Percentiles rank a stretch among this genome's conserved stretches.
These are phyloP conservation scores for Nomada fabriciana DNA, from an alignment of 2,888 invertebrate genomes.

Conservation along the genomic window DNA sequence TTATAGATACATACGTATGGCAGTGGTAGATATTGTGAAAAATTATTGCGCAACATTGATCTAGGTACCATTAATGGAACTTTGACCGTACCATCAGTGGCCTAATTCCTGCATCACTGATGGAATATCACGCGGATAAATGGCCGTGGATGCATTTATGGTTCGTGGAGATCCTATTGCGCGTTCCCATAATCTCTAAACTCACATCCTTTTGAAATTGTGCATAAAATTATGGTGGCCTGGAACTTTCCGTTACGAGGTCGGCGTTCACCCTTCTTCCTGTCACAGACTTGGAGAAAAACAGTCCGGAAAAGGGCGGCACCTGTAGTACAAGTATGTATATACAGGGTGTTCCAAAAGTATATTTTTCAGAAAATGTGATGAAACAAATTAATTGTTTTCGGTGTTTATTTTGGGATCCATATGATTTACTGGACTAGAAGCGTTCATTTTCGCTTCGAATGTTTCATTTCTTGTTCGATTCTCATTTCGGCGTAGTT, in stretches of 20 bases:
- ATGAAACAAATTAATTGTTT: no score
- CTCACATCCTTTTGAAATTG: conserved; percentile 55
- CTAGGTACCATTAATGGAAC: conserved; percentile 3
- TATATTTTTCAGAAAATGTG: no score
- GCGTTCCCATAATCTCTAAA: conserved; percentile 32
- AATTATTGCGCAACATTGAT: not conserved
- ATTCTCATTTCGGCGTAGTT: not conserved
- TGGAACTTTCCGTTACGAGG: conserved; percentile 68
- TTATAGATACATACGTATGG: no score
- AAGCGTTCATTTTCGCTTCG: no score
- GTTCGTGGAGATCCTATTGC: conserved; percentile 31
- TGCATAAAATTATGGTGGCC: conserved; percentile 57
- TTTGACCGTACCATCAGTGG: not conserved
- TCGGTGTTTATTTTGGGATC: no score
- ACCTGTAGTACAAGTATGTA: conserved; percentile 73
- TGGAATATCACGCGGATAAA: conserved; percentile 11
- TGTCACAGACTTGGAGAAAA: conserved; percentile 67
- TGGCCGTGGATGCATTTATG: conserved; percentile 8
- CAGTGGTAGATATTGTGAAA: no score
- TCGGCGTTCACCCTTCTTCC: conserved; percentile 66
- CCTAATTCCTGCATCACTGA: conserved; percentile 4
- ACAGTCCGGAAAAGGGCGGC: conserved; percentile 78
- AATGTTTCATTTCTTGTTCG: not conserved
- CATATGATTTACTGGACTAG: not conserved
- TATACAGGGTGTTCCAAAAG: conserved; percentile 66